These are phyloP conservation scores for Ancistrus triradiatus DNA, from an alignment of 2,113 vertebrate genomes.

Conservation along the genomic window DNA sequence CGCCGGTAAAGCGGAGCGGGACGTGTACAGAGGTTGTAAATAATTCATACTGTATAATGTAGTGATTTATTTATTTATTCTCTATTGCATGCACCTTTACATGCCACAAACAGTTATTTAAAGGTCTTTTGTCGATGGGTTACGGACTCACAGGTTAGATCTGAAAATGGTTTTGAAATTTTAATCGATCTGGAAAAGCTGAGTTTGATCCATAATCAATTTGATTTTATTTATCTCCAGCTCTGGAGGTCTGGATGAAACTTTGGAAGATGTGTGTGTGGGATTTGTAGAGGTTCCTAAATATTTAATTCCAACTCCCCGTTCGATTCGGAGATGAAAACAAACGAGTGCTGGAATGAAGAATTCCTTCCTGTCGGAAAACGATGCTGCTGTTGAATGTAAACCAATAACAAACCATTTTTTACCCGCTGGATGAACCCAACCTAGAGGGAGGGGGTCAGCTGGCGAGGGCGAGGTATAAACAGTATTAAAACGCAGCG, in stretches of 20 bases:
- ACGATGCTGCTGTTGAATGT: no score
- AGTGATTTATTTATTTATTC: slow-evolving; percentile 72
- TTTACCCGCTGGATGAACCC: no score
- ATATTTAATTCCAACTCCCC: no score
- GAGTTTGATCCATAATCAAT: slow-evolving; percentile 50
- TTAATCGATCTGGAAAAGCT: neutral
- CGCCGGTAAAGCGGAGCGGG: slow-evolving; percentile 50
- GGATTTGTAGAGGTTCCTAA: no score
- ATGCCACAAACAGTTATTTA: slow-evolving; percentile 75
- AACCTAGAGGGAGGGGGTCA: no score
- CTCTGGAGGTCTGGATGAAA: slow-evolving; percentile 3
- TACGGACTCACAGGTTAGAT: slow-evolving; percentile 58
- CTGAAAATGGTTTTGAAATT: slow-evolving; percentile 56
- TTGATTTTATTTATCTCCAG: slow-evolving; percentile 40
- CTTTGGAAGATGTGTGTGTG: neutral
- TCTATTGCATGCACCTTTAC: slow-evolving; percentile 90
- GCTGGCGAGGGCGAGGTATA: no score
- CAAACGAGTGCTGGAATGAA: no score
- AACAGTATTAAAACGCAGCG: no score
- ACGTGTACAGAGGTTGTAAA: slow-evolving; percentile 86
- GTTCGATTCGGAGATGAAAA: no score
- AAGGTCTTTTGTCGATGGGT: slow-evolving; percentile 77
- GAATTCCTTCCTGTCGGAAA: no score
- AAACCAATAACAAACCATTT: no score
- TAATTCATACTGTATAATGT: slow-evolving; percentile 80